phyloP scores from a whole-genome alignment of 2,113 vertebrate species.

The Oreotrochilus melanogaster region DNA sequence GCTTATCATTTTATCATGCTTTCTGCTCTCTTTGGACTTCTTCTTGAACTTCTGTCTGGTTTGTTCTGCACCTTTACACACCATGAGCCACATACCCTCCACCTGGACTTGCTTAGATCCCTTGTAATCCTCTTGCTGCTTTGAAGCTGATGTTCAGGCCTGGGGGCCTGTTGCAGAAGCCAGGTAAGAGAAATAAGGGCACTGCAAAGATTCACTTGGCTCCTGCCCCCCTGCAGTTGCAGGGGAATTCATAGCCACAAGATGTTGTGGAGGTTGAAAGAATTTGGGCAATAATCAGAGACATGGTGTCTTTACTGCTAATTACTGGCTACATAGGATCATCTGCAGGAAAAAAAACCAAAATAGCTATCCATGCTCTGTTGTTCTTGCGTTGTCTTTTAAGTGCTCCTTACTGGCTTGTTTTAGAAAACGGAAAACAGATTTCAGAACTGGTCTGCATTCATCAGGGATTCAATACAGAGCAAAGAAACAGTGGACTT shows the following conservation, averaged over 20 bases:
- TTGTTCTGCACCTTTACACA: background rate
- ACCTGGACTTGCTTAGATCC: background rate
- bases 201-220: background rate
- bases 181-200: background rate
- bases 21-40: background rate
- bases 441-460: background rate
- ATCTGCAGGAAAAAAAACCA: background rate
- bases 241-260: background rate
- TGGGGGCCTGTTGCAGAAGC: background rate
- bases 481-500: background rate
- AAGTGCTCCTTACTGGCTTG: background rate
- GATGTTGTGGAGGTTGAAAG: fast-evolving
- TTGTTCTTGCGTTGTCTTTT: background rate
- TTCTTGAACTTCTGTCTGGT: background rate
- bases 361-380: background rate
- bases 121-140: background rate
- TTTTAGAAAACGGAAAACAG: background rate
- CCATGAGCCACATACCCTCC: background rate
- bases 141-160: background rate
- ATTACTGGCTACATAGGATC: background rate
- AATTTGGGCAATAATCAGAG: background rate
- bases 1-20: background rate
- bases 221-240: background rate
- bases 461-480: background rate
- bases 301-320: background rate